A percentile compares a stretch with the other conserved stretches of the same genome.
phyloP scores from a whole-genome alignment of 2,888 invertebrate species.

The Eugnorisma glareosa region DNA sequence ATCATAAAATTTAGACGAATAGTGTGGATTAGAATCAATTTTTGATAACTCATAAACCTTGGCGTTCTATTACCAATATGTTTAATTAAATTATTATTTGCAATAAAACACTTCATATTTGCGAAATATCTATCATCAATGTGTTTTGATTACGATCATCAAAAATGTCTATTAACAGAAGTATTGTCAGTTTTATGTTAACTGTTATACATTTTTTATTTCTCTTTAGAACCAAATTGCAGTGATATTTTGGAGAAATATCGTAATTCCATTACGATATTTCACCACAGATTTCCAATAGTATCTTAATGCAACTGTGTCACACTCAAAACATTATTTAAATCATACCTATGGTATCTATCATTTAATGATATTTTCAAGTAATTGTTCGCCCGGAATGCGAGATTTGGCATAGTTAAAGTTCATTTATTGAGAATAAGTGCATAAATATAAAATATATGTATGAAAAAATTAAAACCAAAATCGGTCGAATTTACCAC shows the following conservation, averaged over 20 bases:
- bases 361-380: neutral
- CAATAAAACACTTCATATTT: slow-evolving; percentile 55
- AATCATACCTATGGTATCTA: neutral
- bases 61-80: slow-evolving; percentile 34
- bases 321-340: slow-evolving; percentile 12
- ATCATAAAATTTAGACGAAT: slow-evolving; percentile 16
- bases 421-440: neutral
- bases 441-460: neutral
- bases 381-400: neutral
- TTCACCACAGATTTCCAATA: neutral
- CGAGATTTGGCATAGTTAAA: neutral
- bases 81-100: slow-evolving; percentile 47
- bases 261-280: too few species aligned
- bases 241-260: slow-evolving; percentile 10
- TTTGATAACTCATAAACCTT: slow-evolving; percentile 51
- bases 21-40: neutral
- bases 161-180: slow-evolving; percentile 41
- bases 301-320: slow-evolving; percentile 4
- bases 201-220: slow-evolving; percentile 44
- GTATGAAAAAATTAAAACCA: neutral
- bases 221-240: slow-evolving; percentile 44
- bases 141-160: slow-evolving; percentile 54
- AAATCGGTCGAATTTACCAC: neutral
- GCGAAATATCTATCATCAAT: slow-evolving; percentile 48
- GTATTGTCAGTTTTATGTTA: slow-evolving; percentile 44